Evolutionary conservation across 2,113 vertebrate genomes (phyloP).

Genomic region (Leuciscus idus): DNA sequence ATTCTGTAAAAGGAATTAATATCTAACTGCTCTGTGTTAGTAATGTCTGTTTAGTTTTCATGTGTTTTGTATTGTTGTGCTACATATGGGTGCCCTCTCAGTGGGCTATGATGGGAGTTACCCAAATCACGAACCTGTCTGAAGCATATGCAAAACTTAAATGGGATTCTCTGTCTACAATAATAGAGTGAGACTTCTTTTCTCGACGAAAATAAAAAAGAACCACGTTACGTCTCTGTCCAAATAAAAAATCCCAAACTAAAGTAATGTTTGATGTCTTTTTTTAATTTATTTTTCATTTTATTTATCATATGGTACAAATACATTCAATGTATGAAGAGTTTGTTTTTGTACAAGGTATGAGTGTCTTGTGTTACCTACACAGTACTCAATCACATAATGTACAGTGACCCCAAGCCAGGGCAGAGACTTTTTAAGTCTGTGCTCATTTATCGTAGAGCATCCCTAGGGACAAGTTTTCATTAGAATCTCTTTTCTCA

Average conservation of each 20-base stretch:
- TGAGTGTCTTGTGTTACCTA: not conserved
- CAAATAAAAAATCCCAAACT: conserved; percentile 55
- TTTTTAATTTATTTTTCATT: not conserved
- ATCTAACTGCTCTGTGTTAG: conserved; percentile 39
- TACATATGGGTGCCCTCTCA: conserved; percentile 29
- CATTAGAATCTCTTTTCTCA: not conserved
- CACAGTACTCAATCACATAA: not conserved
- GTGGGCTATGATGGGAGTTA: conserved; percentile 9
- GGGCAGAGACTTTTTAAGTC: not conserved
- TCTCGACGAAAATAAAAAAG: conserved; percentile 9
- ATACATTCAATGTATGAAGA: conserved; percentile 16
- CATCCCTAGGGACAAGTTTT: not conserved
- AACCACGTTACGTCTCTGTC: conserved; percentile 46
- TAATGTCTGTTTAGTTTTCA: conserved; percentile 36
- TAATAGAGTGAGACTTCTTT: conserved; percentile 15
- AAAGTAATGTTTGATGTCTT: not conserved
- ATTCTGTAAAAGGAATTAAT: conserved; percentile 20
- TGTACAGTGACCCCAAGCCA: not conserved
- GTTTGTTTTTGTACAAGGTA: conserved; percentile 11
- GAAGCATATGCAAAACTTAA: conserved; percentile 53
- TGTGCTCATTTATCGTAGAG: not conserved
- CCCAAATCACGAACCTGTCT: conserved; percentile 9
- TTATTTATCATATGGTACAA: conserved; percentile 49
- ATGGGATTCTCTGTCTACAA: conserved; percentile 19
- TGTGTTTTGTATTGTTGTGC: conserved; percentile 43